Evolutionary conservation across 2,888 invertebrate genomes (phyloP).

Genomic region (Spialia ferax): DNA sequence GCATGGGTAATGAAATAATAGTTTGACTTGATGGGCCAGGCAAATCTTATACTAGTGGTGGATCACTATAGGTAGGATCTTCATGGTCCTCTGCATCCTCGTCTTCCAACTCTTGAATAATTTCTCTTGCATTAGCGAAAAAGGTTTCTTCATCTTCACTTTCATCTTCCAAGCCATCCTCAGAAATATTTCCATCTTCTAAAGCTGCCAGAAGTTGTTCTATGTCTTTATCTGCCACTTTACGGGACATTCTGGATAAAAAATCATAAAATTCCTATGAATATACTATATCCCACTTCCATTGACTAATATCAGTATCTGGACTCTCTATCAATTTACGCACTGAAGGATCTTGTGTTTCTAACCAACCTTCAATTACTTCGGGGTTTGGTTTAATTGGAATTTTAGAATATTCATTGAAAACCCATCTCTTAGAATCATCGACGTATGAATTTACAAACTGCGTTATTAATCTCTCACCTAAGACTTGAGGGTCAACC

Average conservation of each 20-base stretch:
- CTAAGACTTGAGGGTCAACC: too few relatives aligned
- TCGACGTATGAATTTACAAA: too few relatives aligned
- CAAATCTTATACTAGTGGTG: constrained; percentile 46
- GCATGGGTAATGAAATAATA: constrained; percentile 46
- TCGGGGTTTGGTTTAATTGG: too few relatives aligned
- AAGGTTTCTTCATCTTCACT: constrained; percentile 47
- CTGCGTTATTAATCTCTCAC: too few relatives aligned
- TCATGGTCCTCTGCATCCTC: constrained; percentile 47
- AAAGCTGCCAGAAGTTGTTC: constrained; percentile 47
- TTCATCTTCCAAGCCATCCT: constrained; percentile 49
- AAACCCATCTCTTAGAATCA: too few relatives aligned
- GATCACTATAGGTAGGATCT: constrained; percentile 47
- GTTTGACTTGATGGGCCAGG: constrained; percentile 45
- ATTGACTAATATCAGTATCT: too few relatives aligned
- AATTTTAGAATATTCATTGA: too few relatives aligned
- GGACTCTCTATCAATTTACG: too few relatives aligned
- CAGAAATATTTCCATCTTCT: constrained; percentile 49
- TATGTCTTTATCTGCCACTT: constrained; percentile 45
- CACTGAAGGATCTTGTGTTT: too few relatives aligned
- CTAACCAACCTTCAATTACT: too few relatives aligned
- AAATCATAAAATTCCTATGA: constrained; percentile 26
- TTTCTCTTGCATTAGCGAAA: constrained; percentile 45
- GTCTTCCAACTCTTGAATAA: constrained; percentile 43
- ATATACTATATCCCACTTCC: too few relatives aligned
- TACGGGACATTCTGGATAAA: constrained; percentile 47